Conservation (phyloP, 2,797 vertebrate species). For the Sebastes goodei region DNA sequence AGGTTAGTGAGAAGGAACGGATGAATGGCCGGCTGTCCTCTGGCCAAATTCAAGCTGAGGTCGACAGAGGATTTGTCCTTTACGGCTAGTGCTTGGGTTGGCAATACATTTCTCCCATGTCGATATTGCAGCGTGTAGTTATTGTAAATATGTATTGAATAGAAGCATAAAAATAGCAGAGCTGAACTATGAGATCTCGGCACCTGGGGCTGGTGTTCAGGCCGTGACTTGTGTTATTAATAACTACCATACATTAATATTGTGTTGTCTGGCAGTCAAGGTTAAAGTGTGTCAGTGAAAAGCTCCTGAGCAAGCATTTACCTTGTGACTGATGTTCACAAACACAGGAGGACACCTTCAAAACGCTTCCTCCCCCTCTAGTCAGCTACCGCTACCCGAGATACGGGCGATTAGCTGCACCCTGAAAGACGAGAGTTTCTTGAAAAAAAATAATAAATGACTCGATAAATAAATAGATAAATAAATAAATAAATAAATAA, state of each 20-base stretch:
- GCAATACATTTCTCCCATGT: neutral
- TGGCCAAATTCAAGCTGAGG: neutral
- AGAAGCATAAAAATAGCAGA: conserved; percentile 16
- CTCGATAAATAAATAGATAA: too few relatives aligned
- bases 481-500: too few relatives aligned
- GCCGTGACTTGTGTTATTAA: conserved; percentile 45
- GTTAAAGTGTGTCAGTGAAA: conserved; percentile 53
- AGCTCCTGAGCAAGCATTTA: conserved; percentile 59
- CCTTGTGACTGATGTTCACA: conserved; percentile 27
- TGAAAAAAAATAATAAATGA: neutral
- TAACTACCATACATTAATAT: conserved; percentile 50
- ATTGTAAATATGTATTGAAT: conserved; percentile 17
- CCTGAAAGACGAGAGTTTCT: conserved; percentile 47
- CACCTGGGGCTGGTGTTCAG: neutral
- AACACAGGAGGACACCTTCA: conserved; percentile 56
- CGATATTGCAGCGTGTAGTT: neutral
- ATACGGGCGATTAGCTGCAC: conserved; percentile 19
- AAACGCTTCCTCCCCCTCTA: neutral
- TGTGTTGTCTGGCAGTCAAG: conserved; percentile 50
- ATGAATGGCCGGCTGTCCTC: neutral
- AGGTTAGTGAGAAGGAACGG: neutral
- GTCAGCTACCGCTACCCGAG: conserved; percentile 12
- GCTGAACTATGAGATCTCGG: neutral
- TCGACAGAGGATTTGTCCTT: conserved; percentile 12
- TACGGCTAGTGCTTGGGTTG: neutral